Evolutionary conservation across 2,888 invertebrate species (phyloP).

Genomic region (Drosophila kambysellisi): DNA sequence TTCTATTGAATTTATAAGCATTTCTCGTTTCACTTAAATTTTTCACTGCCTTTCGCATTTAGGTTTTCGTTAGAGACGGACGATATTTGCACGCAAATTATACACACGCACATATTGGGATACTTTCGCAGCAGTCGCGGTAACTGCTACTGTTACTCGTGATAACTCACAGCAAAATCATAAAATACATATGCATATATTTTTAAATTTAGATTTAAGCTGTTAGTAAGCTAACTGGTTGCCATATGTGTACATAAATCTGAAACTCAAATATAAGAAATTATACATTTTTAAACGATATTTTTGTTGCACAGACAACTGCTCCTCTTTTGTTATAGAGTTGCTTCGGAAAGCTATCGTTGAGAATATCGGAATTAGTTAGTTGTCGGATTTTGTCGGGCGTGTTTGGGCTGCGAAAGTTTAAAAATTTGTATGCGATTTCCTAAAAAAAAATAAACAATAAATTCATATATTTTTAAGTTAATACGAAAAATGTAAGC

Average conservation of each 20-base stretch:
- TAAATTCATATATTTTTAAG: slow-evolving; percentile 25
- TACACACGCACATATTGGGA: slow-evolving; percentile 19
- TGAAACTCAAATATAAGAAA: background rate
- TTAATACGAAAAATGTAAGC: slow-evolving; percentile 48
- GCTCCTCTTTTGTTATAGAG: slow-evolving; percentile 18
- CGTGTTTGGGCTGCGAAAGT: slow-evolving; percentile 47
- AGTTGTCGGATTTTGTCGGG: slow-evolving; percentile 53
- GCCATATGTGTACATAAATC: background rate
- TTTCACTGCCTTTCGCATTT: slow-evolving; percentile 63
- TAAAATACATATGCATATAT: background rate
- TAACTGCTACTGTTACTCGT: slow-evolving; percentile 2
- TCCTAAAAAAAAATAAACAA: slow-evolving; percentile 32
- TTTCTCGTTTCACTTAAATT: slow-evolving; percentile 53
- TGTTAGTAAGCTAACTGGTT: background rate
- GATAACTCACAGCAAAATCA: background rate
- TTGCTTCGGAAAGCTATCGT: slow-evolving; percentile 25
- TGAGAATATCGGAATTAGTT: slow-evolving; percentile 48
- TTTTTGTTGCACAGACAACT: background rate
- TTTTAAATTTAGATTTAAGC: background rate
- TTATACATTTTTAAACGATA: background rate
- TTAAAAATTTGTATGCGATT: slow-evolving; percentile 29
- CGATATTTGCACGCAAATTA: slow-evolving; percentile 22
- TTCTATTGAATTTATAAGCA: slow-evolving; percentile 40
- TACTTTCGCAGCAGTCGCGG: slow-evolving; percentile 15
- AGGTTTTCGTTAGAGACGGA: slow-evolving; percentile 56